phyloP scores from a whole-genome alignment of 2,113 vertebrate genomes.

The Gopherus evgoodei region DNA sequence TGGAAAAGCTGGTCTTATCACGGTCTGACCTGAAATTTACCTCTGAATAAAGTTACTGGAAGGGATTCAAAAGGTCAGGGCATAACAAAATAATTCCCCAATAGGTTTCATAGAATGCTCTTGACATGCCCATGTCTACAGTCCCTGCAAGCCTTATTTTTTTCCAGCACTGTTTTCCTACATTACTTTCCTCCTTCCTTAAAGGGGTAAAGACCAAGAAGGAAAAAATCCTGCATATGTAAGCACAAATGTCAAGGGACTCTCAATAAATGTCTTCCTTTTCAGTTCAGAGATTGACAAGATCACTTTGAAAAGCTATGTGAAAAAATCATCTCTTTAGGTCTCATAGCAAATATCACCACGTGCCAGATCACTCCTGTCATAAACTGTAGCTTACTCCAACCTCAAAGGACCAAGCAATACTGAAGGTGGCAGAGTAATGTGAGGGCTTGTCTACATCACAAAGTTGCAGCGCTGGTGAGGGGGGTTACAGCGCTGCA shows the following conservation, averaged over 20 bases:
- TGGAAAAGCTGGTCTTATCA: neutral
- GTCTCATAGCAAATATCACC: slow-evolving; percentile 27
- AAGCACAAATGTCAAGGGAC: slow-evolving; percentile 31
- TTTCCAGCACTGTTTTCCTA: neutral
- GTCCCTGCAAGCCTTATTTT: neutral
- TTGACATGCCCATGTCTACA: neutral
- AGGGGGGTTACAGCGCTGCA: too few relatives aligned
- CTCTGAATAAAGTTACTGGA: neutral
- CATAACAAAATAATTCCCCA: slow-evolving; percentile 25
- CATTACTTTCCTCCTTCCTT: slow-evolving; percentile 10
- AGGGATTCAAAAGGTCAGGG: slow-evolving; percentile 1
- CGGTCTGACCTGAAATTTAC: neutral
- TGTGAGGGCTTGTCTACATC: neutral
- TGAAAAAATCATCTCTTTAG: slow-evolving; percentile 25
- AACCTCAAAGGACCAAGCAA: slow-evolving; percentile 14
- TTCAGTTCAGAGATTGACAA: slow-evolving; percentile 39
- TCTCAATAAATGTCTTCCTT: slow-evolving; percentile 42
- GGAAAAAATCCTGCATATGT: neutral
- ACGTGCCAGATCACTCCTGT: neutral
- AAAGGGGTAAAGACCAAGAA: slow-evolving; percentile 35
- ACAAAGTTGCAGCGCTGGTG: too few relatives aligned
- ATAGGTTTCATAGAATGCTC: slow-evolving; percentile 16
- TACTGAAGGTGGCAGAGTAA: neutral
- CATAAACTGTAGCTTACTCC: neutral
- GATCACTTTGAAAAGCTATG: slow-evolving; percentile 2